phyloP scores from a whole-genome alignment of 2,797 vertebrate genomes.

The Macroramphosus scolopax region DNA sequence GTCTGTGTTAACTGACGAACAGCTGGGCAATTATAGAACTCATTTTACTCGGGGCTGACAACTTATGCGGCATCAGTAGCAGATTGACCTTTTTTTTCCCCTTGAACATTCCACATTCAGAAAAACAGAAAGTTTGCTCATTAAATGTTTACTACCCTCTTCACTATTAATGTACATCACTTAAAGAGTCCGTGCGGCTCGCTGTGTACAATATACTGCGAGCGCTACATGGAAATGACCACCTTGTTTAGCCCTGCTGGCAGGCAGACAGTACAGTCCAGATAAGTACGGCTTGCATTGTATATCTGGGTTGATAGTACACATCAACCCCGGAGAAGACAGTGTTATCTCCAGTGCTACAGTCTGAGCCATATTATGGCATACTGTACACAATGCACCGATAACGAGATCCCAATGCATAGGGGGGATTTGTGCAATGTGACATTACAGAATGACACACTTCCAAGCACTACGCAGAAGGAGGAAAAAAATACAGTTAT shows the following conservation, averaged over 20 bases:
- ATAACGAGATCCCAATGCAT: slow-evolving; percentile 15
- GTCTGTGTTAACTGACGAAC: too few relatives aligned
- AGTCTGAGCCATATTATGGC: slow-evolving; percentile 7
- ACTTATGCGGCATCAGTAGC: neutral
- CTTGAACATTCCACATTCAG: neutral
- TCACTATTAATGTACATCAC: neutral
- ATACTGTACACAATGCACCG: slow-evolving; percentile 1
- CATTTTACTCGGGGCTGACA: too few relatives aligned
- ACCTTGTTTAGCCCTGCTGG: neutral
- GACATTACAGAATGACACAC: slow-evolving; percentile 20
- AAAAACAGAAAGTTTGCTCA: neutral
- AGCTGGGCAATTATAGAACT: too few relatives aligned
- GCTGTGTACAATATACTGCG: neutral
- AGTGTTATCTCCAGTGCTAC: neutral
- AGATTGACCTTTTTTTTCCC: slow-evolving; percentile 1
- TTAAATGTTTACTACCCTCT: neutral
- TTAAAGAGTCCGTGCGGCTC: neutral
- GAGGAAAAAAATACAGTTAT: slow-evolving; percentile 29
- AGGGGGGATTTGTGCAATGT: slow-evolving; percentile 14
- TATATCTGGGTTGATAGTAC: neutral
- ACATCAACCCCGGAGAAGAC: neutral
- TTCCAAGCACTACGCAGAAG: neutral
- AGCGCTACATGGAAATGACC: neutral
- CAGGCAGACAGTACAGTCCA: neutral
- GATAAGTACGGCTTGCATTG: too few relatives aligned